These are phyloP conservation scores for Cololabis saira DNA, from an alignment of 2,113 vertebrate species.

Conservation along the genomic window DNA sequence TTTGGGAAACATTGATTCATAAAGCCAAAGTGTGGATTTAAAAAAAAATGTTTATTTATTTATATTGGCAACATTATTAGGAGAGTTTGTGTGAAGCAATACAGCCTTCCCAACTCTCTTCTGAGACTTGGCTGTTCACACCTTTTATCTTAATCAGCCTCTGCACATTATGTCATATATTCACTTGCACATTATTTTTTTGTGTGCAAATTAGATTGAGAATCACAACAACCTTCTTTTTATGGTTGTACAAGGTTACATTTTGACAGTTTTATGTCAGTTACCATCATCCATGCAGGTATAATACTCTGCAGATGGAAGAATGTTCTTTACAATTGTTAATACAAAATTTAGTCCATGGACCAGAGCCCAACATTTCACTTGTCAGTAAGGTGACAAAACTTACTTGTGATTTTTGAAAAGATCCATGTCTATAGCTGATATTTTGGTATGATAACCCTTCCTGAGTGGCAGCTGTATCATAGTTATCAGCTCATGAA, in stretches of 20 bases:
- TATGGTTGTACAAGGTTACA: conserved; percentile 56
- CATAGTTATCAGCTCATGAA: no score
- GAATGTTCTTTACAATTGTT: conserved; percentile 7
- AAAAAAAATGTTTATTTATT: background rate
- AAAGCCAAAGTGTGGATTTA: background rate
- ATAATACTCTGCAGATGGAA: conserved; percentile 21
- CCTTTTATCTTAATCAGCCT: conserved; percentile 31
- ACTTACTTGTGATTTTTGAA: no score
- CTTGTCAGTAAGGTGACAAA: no score
- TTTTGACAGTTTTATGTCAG: conserved; percentile 20
- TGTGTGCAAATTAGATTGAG: conserved; percentile 14
- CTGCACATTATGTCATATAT: conserved; percentile 22
- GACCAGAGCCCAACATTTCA: no score
- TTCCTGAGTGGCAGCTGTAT: no score
- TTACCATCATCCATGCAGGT: conserved; percentile 55
- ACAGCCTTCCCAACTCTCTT: conserved; percentile 9
- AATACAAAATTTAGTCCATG: no score
- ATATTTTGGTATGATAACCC: no score
- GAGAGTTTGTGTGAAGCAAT: conserved; percentile 6
- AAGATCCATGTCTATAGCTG: no score
- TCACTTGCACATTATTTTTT: conserved; percentile 15
- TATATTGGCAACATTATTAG: background rate
- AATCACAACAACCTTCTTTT: conserved; percentile 27
- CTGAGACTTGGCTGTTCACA: conserved; percentile 32
- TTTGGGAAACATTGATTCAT: background rate